A percentile compares a stretch with the other conserved stretches of the same genome.
Conservation (phyloP, 37 sponge, comb jelly and placozoan genomes). For the Diacarnus erythraeanus region DNA sequence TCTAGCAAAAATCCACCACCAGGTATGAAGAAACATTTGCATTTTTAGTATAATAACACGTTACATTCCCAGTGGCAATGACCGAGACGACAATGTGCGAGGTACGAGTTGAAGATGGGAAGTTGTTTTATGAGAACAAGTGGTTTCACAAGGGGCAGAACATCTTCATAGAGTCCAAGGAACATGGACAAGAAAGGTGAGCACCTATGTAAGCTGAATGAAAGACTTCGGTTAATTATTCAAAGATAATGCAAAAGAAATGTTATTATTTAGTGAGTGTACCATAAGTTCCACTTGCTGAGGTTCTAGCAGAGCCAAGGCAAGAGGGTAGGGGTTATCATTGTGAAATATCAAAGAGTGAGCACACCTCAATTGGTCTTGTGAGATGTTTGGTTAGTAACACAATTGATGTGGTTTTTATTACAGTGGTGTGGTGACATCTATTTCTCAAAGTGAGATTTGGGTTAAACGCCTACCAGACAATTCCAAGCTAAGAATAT, state of each 20-base stretch:
- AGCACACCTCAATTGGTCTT: too few species aligned
- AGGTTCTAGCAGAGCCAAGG: too few species aligned
- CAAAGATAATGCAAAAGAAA: too few species aligned
- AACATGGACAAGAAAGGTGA: conserved; percentile 65
- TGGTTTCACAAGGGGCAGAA: conserved; percentile 75
- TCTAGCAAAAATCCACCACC: conserved; percentile 22
- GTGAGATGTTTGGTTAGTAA: too few species aligned
- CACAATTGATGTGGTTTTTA: not conserved
- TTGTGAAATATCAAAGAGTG: too few species aligned
- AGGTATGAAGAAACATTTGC: not conserved
- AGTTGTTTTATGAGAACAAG: conserved; percentile 63
- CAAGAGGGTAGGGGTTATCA: too few species aligned
- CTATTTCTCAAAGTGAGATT: conserved; percentile 72
- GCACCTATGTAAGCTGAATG: not conserved
- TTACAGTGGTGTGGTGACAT: conserved; percentile 67
- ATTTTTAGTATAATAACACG: not conserved
- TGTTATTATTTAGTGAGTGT: too few species aligned
- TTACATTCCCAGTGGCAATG: conserved; percentile 10
- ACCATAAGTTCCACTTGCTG: too few species aligned
- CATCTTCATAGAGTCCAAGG: conserved; percentile 71
- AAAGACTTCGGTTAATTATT: too few species aligned
- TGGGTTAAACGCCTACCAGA: conserved; percentile 71
- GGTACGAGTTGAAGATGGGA: conserved; percentile 70
- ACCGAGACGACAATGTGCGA: conserved; percentile 42
- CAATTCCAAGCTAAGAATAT: conserved; percentile 67